Base-by-base conservation (phyloP, 2,888 invertebrate genomes). In the Yponomeuta evonymella region DNA sequence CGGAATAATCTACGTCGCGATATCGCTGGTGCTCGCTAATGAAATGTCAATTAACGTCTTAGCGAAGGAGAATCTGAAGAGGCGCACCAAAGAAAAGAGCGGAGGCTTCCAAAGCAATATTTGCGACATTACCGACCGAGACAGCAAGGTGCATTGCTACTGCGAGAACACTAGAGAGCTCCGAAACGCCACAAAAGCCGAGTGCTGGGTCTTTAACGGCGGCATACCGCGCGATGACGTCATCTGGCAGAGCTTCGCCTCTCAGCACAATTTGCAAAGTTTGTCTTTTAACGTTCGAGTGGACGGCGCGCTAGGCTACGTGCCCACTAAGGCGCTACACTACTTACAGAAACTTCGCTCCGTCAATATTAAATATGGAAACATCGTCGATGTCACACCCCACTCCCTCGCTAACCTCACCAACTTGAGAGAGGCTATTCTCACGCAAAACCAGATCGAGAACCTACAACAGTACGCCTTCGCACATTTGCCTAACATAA, bases 401-500 rank as follows among this genome's bases (percentile, higher is more conserved):
- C 95, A 94, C 83, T 95, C 96, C 0, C 96, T 97, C 78, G 95
- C 95, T 30, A 96, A 96, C 83, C 88, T 96, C 67, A 94, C 95
- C 5, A 93, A 94, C 72, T 82, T 97, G 62, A 93, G 94, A 75
- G 94, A 95, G 76, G 94, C 95, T 70, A 93, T 93, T 8, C 86
- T 97, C 72, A 94, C 94, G 2, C 94, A 95, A 73, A 96, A 95
- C 84, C 94, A 94, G 79, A 96, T 97, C 70, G 93, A 94, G 78
- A 92, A 87, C 0, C 84, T 97, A 75, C 94, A 94, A 72, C 94
- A 94, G 75, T 94, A 95, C 80, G 94, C 96, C 0, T 96, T 97
- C 77, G 94, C 96, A 70, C 94, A 96, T 83, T 92, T 97, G 78
- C 94, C 94, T 0, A 95, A 95, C 72, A 85, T 97, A 76, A 94